Percentiles rank a stretch among this genome's conserved stretches.
phyloP scores from a whole-genome alignment of 2,888 invertebrate species.

The Charanyca ferruginea region DNA sequence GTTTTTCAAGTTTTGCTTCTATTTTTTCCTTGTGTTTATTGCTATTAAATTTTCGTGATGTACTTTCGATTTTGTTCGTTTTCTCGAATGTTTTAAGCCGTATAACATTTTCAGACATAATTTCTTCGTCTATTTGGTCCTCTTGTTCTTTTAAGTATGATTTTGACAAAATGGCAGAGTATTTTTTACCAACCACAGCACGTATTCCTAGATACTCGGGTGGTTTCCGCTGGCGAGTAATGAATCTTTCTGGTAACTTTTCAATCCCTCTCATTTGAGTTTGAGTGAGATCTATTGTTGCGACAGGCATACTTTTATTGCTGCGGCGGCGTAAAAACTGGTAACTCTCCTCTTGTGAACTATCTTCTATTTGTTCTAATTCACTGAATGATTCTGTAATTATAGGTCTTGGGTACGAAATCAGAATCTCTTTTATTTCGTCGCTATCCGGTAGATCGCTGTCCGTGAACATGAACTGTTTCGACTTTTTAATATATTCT shows the following conservation, averaged over 20 bases:
- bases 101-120: constrained; percentile 79
- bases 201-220: constrained; percentile 71
- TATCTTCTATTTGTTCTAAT: constrained; percentile 79
- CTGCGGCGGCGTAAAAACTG: constrained; percentile 71
- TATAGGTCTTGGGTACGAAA: constrained; percentile 55
- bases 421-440: constrained; percentile 80
- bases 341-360: constrained; percentile 72
- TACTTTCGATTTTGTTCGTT: constrained; percentile 55
- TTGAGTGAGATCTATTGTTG: constrained; percentile 75
- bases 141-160: constrained; percentile 75
- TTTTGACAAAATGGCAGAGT: constrained; percentile 67
- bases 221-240: constrained; percentile 81
- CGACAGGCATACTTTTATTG: constrained; percentile 67
- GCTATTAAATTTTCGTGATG: constrained; percentile 20
- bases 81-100: constrained; percentile 74
- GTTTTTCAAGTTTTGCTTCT: constrained; percentile 49
- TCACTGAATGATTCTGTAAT: constrained; percentile 77
- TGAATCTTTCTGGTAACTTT: constrained; percentile 76
- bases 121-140: constrained; percentile 76
- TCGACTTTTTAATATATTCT: constrained; percentile 76
- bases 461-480: constrained; percentile 72
- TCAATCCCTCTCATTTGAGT: constrained; percentile 75
- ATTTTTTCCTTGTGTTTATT: constrained; percentile 47
- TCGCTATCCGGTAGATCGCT: constrained; percentile 82
- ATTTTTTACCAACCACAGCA: constrained; percentile 56